These are phyloP conservation scores for Ianthella basta DNA, from an alignment of 37 sponge, comb jelly and placozoan genomes.

Conservation along the genomic window DNA sequence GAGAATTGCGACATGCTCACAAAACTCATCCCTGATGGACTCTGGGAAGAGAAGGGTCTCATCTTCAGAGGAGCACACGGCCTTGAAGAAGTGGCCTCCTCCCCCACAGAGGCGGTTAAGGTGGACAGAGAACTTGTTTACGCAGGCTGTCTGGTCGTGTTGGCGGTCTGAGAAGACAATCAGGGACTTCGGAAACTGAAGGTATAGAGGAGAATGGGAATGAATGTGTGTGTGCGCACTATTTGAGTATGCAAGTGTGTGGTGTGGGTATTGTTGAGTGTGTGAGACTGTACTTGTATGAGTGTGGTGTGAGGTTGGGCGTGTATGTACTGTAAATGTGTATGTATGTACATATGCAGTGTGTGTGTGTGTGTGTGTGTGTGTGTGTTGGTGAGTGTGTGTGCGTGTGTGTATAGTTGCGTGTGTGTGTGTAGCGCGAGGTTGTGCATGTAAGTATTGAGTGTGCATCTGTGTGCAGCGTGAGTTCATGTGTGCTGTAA, in stretches of 20 bases:
- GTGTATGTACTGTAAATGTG: not conserved
- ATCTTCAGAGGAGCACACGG: slow-evolving; percentile 73
- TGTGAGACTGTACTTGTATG: no score
- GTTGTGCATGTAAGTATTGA: no score
- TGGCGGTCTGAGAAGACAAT: slow-evolving; percentile 55
- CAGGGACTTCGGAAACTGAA: slow-evolving; percentile 19
- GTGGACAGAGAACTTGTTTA: slow-evolving; percentile 65
- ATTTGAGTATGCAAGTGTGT: no score
- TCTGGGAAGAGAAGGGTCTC: slow-evolving; percentile 80
- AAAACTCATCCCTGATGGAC: slow-evolving; percentile 47
- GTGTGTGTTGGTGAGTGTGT: no score
- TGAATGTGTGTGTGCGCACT: no score
- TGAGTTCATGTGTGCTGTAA: not conserved
- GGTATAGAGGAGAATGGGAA: not conserved
- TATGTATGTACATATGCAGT: no score
- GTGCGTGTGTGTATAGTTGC: no score
- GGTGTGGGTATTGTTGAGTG: not conserved
- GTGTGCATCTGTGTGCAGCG: not conserved
- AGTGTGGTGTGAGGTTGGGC: not conserved
- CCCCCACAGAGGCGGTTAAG: slow-evolving; percentile 60
- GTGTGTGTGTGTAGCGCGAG: no score
- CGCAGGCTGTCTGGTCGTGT: slow-evolving; percentile 38
- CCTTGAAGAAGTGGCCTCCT: slow-evolving; percentile 72
- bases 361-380: slow-evolving; percentile 8
- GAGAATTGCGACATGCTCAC: slow-evolving; percentile 57